A percentile compares a stretch with the other conserved stretches of the same genome.
Conservation (phyloP, 2,888 invertebrate genomes). For the Hypercompe scribonia region DNA sequence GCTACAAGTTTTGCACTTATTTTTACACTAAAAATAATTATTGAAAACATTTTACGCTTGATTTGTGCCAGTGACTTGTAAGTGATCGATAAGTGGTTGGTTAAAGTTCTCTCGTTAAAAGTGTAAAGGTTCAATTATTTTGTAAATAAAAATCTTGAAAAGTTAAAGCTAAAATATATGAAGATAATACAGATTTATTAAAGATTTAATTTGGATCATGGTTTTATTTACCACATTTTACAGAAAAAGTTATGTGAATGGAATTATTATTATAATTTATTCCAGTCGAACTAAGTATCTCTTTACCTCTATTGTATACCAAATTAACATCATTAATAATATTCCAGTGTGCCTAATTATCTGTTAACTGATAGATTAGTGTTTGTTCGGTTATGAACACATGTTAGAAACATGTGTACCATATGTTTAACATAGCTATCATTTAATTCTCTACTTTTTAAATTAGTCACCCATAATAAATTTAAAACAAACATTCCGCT, state of each 20-base stretch:
- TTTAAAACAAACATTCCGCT: constrained; percentile 35
- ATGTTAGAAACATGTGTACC: constrained; percentile 19
- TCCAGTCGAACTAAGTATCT: background rate
- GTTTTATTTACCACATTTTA: too few relatives aligned
- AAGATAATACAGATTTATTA: too few relatives aligned
- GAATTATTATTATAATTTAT: background rate
- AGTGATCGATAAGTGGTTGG: constrained; percentile 7
- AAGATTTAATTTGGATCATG: too few relatives aligned
- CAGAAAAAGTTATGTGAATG: background rate
- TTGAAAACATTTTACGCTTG: constrained; percentile 11
- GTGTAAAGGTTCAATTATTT: too few relatives aligned
- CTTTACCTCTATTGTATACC: background rate
- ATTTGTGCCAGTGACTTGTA: constrained; percentile 5
- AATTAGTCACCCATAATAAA: constrained; percentile 6
- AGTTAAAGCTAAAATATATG: too few relatives aligned
- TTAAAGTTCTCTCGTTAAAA: too few relatives aligned
- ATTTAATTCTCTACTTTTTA: background rate
- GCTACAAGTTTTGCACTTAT: constrained; percentile 14
- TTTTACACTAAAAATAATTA: constrained; percentile 23
- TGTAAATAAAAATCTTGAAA: too few relatives aligned
- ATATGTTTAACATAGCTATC: background rate
- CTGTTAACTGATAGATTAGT: constrained; percentile 16
- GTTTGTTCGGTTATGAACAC: constrained; percentile 25
- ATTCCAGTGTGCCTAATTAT: constrained; percentile 20
- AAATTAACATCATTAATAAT: background rate